phyloP scores from a whole-genome alignment of 2,113 vertebrate genomes.

The Trichechus manatus region DNA sequence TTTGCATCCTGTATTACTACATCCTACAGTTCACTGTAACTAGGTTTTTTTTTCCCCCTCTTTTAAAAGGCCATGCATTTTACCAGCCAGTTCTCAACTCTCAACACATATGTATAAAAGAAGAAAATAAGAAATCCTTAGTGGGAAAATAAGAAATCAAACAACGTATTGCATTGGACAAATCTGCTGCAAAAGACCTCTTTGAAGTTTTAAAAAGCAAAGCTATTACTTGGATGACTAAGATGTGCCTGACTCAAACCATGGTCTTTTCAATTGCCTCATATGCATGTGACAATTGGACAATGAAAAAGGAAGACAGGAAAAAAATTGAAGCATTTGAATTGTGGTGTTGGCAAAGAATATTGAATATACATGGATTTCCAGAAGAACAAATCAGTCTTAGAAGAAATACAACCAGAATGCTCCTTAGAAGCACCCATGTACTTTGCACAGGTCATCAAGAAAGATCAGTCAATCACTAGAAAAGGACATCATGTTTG shows the following conservation, averaged over 20 bases:
- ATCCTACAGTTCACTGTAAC: not conserved
- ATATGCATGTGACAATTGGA: not conserved
- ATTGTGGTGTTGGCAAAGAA: not conserved
- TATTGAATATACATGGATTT: not conserved
- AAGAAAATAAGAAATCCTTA: conserved; percentile 23
- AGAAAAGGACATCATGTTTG: not conserved
- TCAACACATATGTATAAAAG: not conserved
- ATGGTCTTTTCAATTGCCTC: not conserved
- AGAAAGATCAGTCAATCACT: not conserved
- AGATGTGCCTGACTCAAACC: not conserved
- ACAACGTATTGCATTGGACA: not conserved
- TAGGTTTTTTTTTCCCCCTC: not conserved
- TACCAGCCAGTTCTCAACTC: not conserved
- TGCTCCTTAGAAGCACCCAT: not conserved
- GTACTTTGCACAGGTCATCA: not conserved
- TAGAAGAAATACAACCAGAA: not conserved
- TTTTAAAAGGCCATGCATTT: not conserved
- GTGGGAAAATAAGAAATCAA: not conserved
- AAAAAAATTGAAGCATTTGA: not conserved
- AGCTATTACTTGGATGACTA: not conserved
- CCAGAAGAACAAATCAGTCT: not conserved
- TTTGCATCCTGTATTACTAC: not conserved
- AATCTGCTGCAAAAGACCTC: not conserved
- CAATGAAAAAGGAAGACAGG: not conserved
- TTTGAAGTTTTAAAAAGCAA: not conserved